These are phyloP conservation scores for Andricus curvator DNA, from an alignment of 2,888 invertebrate genomes.

Conservation along the genomic window DNA sequence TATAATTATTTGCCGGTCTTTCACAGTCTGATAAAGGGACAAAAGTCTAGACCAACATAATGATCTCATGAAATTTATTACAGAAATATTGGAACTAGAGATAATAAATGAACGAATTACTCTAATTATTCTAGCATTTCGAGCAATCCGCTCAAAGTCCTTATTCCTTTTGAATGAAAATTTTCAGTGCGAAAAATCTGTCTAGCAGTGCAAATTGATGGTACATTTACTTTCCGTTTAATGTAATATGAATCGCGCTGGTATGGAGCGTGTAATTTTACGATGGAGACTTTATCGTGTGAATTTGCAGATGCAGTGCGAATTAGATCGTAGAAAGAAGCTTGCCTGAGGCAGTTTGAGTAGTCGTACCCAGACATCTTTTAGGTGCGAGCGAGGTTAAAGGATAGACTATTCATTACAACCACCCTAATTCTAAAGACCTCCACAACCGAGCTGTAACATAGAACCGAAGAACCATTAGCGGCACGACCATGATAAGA, in stretches of 20 bases:
- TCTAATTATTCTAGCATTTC: neutral
- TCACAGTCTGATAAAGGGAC: no score
- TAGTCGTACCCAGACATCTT: slow-evolving; percentile 43
- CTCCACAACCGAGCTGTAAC: slow-evolving; percentile 6
- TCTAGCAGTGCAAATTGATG: slow-evolving; percentile 10
- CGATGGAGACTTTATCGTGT: slow-evolving; percentile 55
- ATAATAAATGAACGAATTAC: neutral
- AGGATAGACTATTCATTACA: slow-evolving; percentile 55
- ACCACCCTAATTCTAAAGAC: slow-evolving; percentile 47
- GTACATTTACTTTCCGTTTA: slow-evolving; percentile 12
- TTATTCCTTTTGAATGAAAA: slow-evolving; percentile 9
- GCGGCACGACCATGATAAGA: slow-evolving; percentile 36
- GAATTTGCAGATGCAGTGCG: slow-evolving; percentile 53
- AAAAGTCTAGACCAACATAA: no score
- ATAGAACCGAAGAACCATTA: slow-evolving; percentile 17
- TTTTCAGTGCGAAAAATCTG: slow-evolving; percentile 23
- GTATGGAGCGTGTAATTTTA: slow-evolving; percentile 28
- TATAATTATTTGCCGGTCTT: no score
- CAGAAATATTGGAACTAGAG: no score
- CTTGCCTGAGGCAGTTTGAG: slow-evolving; percentile 48
- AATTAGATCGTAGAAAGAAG: slow-evolving; percentile 51
- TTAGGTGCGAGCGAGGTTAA: slow-evolving; percentile 54
- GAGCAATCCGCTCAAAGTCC: neutral
- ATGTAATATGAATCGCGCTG: slow-evolving; percentile 38
- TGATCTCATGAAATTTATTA: no score